phyloP scores from a whole-genome alignment of 1,140 invertebrate genomes.

The Saxidomus purpurata region DNA sequence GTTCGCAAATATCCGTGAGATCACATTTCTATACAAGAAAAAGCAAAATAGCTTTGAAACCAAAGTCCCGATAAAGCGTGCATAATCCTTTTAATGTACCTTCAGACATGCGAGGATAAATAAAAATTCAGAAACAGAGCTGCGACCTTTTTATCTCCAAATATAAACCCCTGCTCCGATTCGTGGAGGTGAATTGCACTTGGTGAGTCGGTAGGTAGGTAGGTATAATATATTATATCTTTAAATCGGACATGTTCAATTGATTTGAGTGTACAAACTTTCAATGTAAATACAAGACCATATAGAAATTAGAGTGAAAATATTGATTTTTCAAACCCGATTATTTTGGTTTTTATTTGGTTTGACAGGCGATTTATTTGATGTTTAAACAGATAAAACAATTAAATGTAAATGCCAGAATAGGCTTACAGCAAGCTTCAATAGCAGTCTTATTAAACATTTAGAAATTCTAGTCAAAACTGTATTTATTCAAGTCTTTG shows the following conservation, averaged over 20 bases:
- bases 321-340: constrained; percentile 49
- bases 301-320: constrained; percentile 43
- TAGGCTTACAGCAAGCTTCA: too few relatives aligned
- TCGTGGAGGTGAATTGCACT: constrained; percentile 6
- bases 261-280: constrained; percentile 16
- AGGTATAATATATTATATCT: neutral
- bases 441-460: too few relatives aligned
- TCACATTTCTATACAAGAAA: neutral
- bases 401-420: neutral
- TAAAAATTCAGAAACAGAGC: constrained; percentile 2
- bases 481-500: too few relatives aligned
- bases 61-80: constrained; percentile 18
- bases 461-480: too few relatives aligned
- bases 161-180: constrained; percentile 24
- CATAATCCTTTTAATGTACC: constrained; percentile 40
- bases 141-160: constrained; percentile 17
- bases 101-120: constrained; percentile 4
- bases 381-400: constrained; percentile 36
- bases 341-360: constrained; percentile 29
- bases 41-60: constrained; percentile 34
- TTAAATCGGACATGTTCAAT: neutral
- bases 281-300: constrained; percentile 18
- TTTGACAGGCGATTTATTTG: constrained; percentile 7
- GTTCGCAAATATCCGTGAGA: constrained; percentile 5
- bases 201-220: neutral